These are phyloP conservation scores for Acleris sparsana DNA, from an alignment of 2,888 invertebrate genomes.

Conservation along the genomic window DNA sequence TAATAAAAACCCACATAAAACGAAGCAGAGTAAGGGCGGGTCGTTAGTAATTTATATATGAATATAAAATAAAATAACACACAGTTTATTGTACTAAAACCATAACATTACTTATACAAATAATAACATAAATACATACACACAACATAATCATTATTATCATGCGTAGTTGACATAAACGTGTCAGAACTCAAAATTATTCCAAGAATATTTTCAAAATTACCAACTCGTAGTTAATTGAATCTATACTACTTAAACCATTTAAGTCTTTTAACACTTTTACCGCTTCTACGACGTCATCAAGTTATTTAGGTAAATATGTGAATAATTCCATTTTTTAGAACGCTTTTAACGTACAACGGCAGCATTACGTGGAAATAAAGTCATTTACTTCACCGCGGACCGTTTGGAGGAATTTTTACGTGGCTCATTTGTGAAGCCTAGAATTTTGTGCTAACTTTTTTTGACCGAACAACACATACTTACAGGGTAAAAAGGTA, in stretches of 20 bases:
- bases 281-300: neutral
- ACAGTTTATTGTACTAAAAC: too few species aligned
- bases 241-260: neutral
- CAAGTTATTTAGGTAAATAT: conserved; percentile 6
- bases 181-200: too few species aligned
- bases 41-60: too few species aligned
- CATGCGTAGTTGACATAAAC: too few species aligned
- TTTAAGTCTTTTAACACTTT: neutral
- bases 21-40: too few species aligned
- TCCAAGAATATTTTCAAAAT: neutral
- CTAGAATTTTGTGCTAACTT: conserved; percentile 42
- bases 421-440: conserved; percentile 49
- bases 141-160: too few species aligned
- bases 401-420: conserved; percentile 49
- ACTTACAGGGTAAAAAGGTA: too few species aligned
- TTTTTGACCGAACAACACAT: too few species aligned
- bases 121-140: too few species aligned
- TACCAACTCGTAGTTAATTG: neutral
- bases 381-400: conserved; percentile 55
- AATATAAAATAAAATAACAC: too few species aligned
- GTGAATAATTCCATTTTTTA: conserved; percentile 31
- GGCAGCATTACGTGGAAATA: conserved; percentile 52
- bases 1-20: too few species aligned
- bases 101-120: too few species aligned
- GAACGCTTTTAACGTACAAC: conserved; percentile 50